A percentile compares a stretch with the other conserved stretches of the same genome.
Evolutionary conservation across 23 tunicate genomes (phyloP).

Genomic region (Halocynthia roretzi): DNA sequence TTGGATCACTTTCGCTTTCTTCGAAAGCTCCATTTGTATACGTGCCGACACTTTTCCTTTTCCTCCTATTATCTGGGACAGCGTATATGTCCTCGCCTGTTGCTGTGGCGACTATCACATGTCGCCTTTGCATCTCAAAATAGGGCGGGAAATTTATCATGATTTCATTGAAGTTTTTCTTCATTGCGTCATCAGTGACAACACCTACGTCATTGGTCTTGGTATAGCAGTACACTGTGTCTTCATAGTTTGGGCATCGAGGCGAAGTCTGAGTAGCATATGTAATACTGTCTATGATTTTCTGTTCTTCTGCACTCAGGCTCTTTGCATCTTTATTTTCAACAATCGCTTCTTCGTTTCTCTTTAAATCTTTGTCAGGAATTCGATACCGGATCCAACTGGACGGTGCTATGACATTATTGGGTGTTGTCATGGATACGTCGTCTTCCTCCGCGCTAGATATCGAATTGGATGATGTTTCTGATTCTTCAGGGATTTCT

Average conservation of each 20-base stretch:
- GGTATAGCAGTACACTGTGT: not conserved
- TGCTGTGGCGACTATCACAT: constrained; percentile 1
- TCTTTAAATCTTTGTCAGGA: no score
- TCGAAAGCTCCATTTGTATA: not conserved
- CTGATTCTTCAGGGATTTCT: not conserved
- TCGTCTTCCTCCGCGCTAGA: not conserved
- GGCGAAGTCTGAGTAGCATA: not conserved
- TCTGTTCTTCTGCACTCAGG: no score
- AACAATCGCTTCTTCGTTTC: no score
- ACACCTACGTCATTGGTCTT: not conserved
- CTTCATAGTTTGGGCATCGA: not conserved
- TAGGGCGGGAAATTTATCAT: constrained; percentile 55
- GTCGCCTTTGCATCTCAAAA: constrained; percentile 4
- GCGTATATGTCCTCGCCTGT: constrained; percentile 11
- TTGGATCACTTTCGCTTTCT: no score
- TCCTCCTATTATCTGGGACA: not conserved
- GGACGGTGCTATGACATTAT: not conserved
- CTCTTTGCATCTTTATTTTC: no score
- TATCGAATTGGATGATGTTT: not conserved
- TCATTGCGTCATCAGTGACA: constrained; percentile 1
- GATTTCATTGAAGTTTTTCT: constrained; percentile 9
- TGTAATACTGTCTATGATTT: no score
- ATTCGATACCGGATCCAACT: no score
- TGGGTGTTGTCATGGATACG: constrained; percentile 1
- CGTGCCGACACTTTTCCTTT: not conserved